Conservation (phyloP, 2,113 vertebrate genomes). For the pig (Sus scrofa) region DNA sequence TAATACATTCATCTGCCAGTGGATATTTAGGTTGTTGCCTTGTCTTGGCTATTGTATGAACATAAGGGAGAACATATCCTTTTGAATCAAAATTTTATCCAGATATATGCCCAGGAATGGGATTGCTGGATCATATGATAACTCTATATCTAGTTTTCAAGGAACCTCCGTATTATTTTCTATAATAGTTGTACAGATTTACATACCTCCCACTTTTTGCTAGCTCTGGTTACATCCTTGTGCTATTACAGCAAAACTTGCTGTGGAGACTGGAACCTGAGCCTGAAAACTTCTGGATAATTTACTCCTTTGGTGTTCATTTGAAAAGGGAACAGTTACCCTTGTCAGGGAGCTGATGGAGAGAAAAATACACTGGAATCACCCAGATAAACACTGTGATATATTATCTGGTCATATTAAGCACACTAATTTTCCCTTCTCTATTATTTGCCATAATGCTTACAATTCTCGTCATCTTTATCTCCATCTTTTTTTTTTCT, state of each 20-base stretch:
- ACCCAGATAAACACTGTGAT: neutral
- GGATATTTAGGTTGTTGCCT: too few species aligned
- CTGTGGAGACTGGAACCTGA: neutral
- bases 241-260: neutral
- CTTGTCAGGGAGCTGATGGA: neutral
- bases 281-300: neutral
- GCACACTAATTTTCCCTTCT: neutral
- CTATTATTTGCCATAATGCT: neutral
- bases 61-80: too few species aligned
- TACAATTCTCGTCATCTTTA: neutral
- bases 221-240: neutral
- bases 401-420: neutral
- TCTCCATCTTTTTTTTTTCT: neutral
- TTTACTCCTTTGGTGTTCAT: neutral
- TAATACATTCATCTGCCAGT: too few species aligned
- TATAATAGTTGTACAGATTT: too few species aligned
- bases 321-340: neutral
- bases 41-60: too few species aligned
- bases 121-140: too few species aligned
- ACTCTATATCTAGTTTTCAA: too few species aligned
- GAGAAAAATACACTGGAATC: neutral
- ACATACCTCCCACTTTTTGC: neutral
- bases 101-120: too few species aligned
- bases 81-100: too few species aligned
- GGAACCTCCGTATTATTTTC: too few species aligned